phyloP scores from a whole-genome alignment of 2,888 invertebrate genomes.

The Dryadula phaetusa region DNA sequence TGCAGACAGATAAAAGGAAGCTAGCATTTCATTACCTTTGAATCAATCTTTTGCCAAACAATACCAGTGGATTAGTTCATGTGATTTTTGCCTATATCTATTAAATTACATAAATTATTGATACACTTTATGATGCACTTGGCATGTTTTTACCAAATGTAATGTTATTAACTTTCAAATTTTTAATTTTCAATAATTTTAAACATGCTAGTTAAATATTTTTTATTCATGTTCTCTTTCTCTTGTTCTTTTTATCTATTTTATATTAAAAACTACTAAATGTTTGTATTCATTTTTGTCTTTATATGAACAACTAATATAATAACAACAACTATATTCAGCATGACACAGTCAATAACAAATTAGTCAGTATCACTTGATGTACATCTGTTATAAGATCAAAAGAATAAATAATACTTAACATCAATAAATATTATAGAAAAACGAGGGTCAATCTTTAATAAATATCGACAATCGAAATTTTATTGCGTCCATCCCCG shows the following conservation, averaged over 20 bases:
- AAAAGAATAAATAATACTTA: constrained; percentile 44
- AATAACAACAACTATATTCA: not conserved
- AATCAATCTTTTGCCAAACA: constrained; percentile 71
- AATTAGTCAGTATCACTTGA: not conserved
- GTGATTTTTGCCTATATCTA: not conserved
- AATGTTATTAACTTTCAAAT: too few species aligned
- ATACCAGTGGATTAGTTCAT: constrained; percentile 55
- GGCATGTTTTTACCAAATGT: not conserved
- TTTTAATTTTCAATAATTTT: too few species aligned
- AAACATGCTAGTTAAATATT: too few species aligned
- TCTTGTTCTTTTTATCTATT: too few species aligned
- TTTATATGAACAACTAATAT: too few species aligned
- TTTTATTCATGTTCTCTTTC: too few species aligned
- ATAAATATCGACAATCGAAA: constrained; percentile 63
- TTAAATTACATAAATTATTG: not conserved
- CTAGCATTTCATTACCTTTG: constrained; percentile 71
- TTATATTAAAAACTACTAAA: too few species aligned
- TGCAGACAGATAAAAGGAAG: constrained; percentile 74
- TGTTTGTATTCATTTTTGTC: too few species aligned
- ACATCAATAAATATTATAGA: constrained; percentile 49
- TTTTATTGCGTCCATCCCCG: constrained; percentile 69
- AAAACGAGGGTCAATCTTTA: constrained; percentile 55
- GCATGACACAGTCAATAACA: not conserved
- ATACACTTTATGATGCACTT: not conserved
- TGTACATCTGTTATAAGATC: constrained; percentile 30